These are phyloP conservation scores for Distichodus sexfasciatus DNA, from an alignment of 2,797 vertebrate species.

Conservation along the genomic window DNA sequence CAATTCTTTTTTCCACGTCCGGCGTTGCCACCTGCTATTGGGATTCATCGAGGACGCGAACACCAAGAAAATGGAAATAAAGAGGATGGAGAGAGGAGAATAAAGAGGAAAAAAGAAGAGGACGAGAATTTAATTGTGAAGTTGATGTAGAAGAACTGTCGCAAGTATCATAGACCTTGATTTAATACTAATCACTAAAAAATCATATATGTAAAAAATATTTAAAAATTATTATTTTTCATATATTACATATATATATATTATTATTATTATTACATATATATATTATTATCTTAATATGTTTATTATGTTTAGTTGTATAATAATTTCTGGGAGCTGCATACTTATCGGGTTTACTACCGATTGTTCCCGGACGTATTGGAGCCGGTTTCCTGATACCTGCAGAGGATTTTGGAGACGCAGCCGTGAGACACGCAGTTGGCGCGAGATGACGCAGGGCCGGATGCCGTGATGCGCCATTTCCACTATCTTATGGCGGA, in stretches of 20 bases:
- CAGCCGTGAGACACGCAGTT: conserved; percentile 93
- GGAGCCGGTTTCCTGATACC: conserved; percentile 95
- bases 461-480: conserved; percentile 97
- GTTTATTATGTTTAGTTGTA: background rate
- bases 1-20: conserved; percentile 94
- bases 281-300: background rate
- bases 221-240: too few relatives aligned
- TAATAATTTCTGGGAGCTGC: too few relatives aligned
- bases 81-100: conserved; percentile 7
- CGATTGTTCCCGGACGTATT: conserved; percentile 94
- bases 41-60: too few relatives aligned
- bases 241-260: background rate
- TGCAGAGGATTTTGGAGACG: conserved; percentile 95
- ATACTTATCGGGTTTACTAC: conserved; percentile 96
- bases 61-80: conserved; percentile 46
- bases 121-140: too few relatives aligned
- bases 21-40: conserved; percentile 95
- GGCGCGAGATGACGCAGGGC: conserved; percentile 94
- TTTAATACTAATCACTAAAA: too few relatives aligned
- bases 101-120: background rate
- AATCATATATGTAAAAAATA: too few relatives aligned
- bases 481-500: conserved; percentile 96
- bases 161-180: too few relatives aligned
- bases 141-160: too few relatives aligned
- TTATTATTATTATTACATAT: background rate